Conservation (phyloP, 2,113 vertebrate genomes). For the Glaucomys volans region DNA sequence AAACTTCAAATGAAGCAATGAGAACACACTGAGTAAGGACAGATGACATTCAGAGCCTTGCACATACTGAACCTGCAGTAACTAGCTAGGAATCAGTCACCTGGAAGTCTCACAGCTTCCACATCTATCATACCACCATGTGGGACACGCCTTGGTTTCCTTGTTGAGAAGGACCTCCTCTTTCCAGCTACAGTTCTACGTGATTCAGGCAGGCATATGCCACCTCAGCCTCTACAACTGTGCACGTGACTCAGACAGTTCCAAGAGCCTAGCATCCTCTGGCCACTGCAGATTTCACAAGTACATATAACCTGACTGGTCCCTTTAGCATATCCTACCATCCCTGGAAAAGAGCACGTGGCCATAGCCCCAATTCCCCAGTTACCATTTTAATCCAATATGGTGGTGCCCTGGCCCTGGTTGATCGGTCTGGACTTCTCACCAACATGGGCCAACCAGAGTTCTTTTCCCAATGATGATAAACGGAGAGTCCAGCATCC, state of each 20-base stretch:
- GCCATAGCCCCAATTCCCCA: not conserved
- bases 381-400: constrained; percentile 2
- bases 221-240: not conserved
- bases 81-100: not conserved
- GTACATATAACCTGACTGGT: not conserved
- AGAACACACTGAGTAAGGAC: not conserved
- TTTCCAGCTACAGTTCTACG: not conserved
- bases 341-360: not conserved
- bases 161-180: not conserved
- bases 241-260: not conserved
- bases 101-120: not conserved
- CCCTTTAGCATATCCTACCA: not conserved
- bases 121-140: not conserved
- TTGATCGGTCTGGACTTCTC: not conserved
- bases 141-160: not conserved
- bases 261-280: not conserved
- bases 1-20: constrained; percentile 21
- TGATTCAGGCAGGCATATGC: not conserved
- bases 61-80: not conserved
- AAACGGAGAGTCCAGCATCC: not conserved
- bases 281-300: not conserved
- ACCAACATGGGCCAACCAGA: not conserved
- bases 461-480: not conserved
- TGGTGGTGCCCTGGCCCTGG: not conserved
- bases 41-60: not conserved